These are phyloP conservation scores for Oryzaephilus surinamensis DNA, from an alignment of 1,140 invertebrate species.

Conservation along the genomic window DNA sequence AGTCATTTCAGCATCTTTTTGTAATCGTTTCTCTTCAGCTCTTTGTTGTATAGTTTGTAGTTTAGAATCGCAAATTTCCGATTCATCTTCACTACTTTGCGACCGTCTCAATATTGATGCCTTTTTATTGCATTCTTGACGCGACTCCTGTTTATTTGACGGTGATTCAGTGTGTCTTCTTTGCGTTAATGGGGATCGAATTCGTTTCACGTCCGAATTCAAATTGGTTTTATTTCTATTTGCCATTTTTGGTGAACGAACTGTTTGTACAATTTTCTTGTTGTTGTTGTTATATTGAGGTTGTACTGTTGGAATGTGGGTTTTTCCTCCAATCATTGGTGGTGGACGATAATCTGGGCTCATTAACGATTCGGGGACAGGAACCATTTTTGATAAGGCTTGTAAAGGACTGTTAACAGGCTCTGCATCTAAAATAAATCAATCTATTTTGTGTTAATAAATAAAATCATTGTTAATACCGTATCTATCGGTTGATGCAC, in stretches of 20 bases:
- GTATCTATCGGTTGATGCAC: slow-evolving; percentile 6
- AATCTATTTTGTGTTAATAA: slow-evolving; percentile 3
- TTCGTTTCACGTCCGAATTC: neutral
- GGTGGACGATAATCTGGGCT: slow-evolving; percentile 65
- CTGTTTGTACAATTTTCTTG: slow-evolving; percentile 9
- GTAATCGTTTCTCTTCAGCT: slow-evolving; percentile 40
- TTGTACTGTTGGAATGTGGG: slow-evolving; percentile 4
- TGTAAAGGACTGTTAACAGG: slow-evolving; percentile 54
- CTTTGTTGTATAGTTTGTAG: slow-evolving; percentile 46
- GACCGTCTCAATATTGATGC: slow-evolving; percentile 24
- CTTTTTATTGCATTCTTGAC: slow-evolving; percentile 18
- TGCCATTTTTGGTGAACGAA: slow-evolving; percentile 37
- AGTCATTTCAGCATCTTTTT: slow-evolving; percentile 38
- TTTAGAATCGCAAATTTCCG: slow-evolving; percentile 50
- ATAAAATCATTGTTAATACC: slow-evolving; percentile 3
- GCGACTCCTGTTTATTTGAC: slow-evolving; percentile 10
- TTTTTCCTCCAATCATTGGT: slow-evolving; percentile 12
- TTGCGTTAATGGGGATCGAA: too few species aligned
- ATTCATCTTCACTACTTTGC: slow-evolving; percentile 45
- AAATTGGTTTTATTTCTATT: slow-evolving; percentile 5
- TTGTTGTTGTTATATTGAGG: slow-evolving; percentile 7
- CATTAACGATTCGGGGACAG: slow-evolving; percentile 74
- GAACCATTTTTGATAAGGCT: slow-evolving; percentile 72
- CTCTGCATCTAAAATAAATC: slow-evolving; percentile 25
- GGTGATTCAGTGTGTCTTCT: too few species aligned